Evolutionary conservation across 2,113 vertebrate genomes (phyloP).

Genomic region (Entomyzon cyanotis): DNA sequence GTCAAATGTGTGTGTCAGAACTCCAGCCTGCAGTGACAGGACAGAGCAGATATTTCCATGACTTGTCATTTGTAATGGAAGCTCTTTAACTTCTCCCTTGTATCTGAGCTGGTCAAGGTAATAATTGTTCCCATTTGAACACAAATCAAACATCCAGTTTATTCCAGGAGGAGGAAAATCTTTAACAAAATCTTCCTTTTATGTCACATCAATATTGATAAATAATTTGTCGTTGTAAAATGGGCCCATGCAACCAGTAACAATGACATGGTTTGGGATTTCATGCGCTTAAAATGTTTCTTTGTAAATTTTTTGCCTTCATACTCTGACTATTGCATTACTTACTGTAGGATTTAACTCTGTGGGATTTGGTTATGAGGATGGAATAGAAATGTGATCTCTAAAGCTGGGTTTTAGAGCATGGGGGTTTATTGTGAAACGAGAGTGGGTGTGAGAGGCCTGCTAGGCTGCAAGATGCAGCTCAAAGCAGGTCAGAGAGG

Average conservation of each 20-base stretch:
- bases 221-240: neutral
- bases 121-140: neutral
- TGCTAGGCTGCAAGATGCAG: too few species aligned
- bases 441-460: too few species aligned
- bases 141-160: neutral
- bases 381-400: too few species aligned
- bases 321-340: neutral
- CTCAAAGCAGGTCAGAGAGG: too few species aligned
- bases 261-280: neutral
- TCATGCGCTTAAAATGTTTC: neutral
- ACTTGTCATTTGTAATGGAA: neutral
- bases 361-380: too few species aligned
- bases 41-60: neutral
- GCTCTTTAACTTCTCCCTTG: neutral
- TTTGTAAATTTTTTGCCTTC: neutral
- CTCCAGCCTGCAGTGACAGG: neutral
- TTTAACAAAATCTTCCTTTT: neutral
- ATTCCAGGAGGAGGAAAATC: neutral
- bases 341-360: too few species aligned
- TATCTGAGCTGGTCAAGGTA: neutral
- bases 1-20: neutral
- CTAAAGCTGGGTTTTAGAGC: too few species aligned
- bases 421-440: too few species aligned
- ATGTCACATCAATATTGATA: neutral
- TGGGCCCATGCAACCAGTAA: neutral